phyloP scores from a whole-genome alignment of 2,888 invertebrate species.

The Rhagonycha lutea region DNA sequence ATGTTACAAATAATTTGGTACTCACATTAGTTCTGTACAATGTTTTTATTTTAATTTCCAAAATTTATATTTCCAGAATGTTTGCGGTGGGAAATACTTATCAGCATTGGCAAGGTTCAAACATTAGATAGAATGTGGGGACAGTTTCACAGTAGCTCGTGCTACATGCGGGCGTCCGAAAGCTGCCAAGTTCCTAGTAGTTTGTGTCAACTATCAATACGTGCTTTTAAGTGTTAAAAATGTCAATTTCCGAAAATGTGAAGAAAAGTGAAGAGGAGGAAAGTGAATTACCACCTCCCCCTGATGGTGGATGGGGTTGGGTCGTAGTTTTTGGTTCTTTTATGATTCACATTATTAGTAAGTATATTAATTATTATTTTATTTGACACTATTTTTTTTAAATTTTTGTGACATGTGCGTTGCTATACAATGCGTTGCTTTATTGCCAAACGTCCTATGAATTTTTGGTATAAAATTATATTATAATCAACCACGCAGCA shows the following conservation, averaged over 20 bases:
- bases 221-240: constrained; percentile 20
- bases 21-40: not conserved
- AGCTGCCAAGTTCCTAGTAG: constrained; percentile 17
- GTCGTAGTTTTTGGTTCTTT: constrained; percentile 92
- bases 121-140: constrained; percentile 25
- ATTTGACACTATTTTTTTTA: not conserved
- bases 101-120: constrained; percentile 25
- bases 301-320: constrained; percentile 97
- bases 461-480: not conserved
- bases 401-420: not conserved
- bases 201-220: constrained; percentile 15
- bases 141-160: constrained; percentile 33
- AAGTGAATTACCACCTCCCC: constrained; percentile 61
- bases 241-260: constrained; percentile 12
- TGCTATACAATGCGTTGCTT: not conserved
- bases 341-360: constrained; percentile 92
- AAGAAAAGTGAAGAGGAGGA: constrained; percentile 44
- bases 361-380: constrained; percentile 56
- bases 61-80: not conserved
- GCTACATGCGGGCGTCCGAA: constrained; percentile 30
- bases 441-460: not conserved
- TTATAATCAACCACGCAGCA: not conserved
- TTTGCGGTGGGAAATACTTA: constrained; percentile 25
- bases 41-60: not conserved
- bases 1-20: not conserved